Conservation (phyloP, 1,140 invertebrate genomes). For the Drosophila kohkoa region DNA sequence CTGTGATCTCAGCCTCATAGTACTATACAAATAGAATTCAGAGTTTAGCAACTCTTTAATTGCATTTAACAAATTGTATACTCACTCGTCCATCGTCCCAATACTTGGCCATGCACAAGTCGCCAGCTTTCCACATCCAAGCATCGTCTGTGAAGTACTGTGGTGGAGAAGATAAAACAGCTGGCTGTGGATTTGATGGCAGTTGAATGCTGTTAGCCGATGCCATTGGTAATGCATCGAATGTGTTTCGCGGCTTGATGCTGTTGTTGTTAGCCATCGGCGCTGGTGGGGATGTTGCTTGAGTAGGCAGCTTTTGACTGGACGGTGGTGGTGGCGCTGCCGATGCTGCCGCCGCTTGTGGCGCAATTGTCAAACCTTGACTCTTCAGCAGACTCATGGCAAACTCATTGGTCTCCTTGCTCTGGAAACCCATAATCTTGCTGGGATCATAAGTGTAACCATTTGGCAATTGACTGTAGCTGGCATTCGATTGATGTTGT, state of each 20-base stretch:
- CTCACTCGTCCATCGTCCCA: conserved; percentile 95
- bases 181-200: conserved; percentile 36
- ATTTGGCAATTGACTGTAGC: conserved; percentile 75
- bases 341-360: background rate
- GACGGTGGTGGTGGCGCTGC: conserved; percentile 3
- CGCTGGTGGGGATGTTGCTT: background rate
- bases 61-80: conserved; percentile 32
- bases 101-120: conserved; percentile 94
- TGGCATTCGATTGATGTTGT: conserved; percentile 48
- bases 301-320: conserved; percentile 9
- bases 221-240: conserved; percentile 15
- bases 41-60: background rate
- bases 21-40: conserved; percentile 87
- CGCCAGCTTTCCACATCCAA: conserved; percentile 91
- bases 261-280: background rate
- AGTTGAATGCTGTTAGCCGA: background rate
- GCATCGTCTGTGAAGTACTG: conserved; percentile 60
- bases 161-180: conserved; percentile 16
- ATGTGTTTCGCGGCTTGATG: conserved; percentile 1
- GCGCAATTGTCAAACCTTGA: conserved; percentile 55
- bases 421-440: conserved; percentile 87
- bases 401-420: conserved; percentile 87
- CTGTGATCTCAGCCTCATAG: conserved; percentile 93
- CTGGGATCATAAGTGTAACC: conserved; percentile 86
- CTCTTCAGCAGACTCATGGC: conserved; percentile 86